Evolutionary conservation across 2,888 invertebrate genomes (phyloP).

Genomic region (Chrysolina americana): DNA sequence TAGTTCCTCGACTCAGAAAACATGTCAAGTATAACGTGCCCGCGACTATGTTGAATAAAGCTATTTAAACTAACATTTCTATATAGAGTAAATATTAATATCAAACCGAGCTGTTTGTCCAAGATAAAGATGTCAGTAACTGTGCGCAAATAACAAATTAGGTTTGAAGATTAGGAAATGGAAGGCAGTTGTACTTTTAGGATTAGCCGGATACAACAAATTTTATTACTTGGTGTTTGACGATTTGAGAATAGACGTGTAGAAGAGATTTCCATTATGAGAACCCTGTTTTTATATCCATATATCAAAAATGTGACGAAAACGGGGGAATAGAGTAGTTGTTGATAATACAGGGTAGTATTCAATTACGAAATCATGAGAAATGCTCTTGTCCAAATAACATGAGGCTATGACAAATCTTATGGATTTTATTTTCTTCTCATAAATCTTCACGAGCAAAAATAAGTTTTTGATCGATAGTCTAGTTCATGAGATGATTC

Average conservation of each 20-base stretch:
- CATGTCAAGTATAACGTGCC: constrained; percentile 6
- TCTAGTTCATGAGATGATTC: too few relatives aligned
- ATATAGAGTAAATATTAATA: constrained; percentile 36
- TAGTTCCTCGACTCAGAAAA: neutral
- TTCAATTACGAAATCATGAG: too few relatives aligned
- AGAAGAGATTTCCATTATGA: neutral
- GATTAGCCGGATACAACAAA: neutral
- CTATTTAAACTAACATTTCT: constrained; percentile 37
- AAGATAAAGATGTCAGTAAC: constrained; percentile 44
- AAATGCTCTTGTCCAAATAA: too few relatives aligned
- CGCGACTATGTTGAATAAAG: constrained; percentile 28
- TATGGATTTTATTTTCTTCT: too few relatives aligned
- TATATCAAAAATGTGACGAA: neutral
- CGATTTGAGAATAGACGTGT: neutral
- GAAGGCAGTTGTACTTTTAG: neutral
- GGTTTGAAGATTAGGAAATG: constrained; percentile 17
- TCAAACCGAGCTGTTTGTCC: constrained; percentile 35
- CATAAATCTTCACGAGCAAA: too few relatives aligned
- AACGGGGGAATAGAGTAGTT: neutral
- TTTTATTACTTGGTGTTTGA: constrained; percentile 8
- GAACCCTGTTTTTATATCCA: neutral
- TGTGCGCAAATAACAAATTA: constrained; percentile 32
- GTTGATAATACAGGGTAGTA: too few relatives aligned
- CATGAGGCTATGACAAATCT: too few relatives aligned
- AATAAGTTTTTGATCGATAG: too few relatives aligned